These are phyloP conservation scores for Trogon surrucura DNA, from an alignment of 2,113 vertebrate genomes.

Conservation along the genomic window DNA sequence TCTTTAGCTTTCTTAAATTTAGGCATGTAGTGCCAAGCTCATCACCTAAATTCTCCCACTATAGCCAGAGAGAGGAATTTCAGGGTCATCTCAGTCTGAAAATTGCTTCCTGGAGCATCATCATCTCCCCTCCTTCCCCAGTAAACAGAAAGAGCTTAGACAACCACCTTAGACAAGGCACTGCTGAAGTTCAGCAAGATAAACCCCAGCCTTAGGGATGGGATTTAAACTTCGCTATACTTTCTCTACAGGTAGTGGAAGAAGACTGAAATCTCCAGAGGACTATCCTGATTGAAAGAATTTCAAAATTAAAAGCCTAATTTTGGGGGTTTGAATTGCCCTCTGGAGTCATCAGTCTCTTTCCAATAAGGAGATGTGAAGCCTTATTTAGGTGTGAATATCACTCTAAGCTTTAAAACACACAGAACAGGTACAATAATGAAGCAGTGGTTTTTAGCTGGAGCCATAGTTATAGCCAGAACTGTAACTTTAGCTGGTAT, in stretches of 20 bases:
- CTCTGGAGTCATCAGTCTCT: not conserved
- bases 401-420: not conserved
- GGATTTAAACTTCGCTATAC: fast-evolving
- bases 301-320: not conserved
- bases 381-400: not conserved
- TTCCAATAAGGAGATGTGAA: fast-evolving
- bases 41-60: too few species aligned
- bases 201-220: not conserved
- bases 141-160: not conserved
- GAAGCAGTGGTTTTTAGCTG: too few species aligned
- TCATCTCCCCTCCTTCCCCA: not conserved
- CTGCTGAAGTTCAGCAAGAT: not conserved
- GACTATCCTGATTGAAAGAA: not conserved
- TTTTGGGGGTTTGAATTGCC: not conserved
- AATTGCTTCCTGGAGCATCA: not conserved
- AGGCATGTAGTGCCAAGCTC: too few species aligned
- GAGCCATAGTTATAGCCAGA: too few species aligned
- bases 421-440: not conserved
- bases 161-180: not conserved
- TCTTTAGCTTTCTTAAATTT: not conserved
- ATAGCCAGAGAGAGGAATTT: not conserved
- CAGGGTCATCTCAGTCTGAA: not conserved
- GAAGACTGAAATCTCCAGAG: not conserved
- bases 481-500: too few species aligned
- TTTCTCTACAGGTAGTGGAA: not conserved